phyloP scores from a whole-genome alignment of 2,888 invertebrate species.

The Tolmerus cingulatus region DNA sequence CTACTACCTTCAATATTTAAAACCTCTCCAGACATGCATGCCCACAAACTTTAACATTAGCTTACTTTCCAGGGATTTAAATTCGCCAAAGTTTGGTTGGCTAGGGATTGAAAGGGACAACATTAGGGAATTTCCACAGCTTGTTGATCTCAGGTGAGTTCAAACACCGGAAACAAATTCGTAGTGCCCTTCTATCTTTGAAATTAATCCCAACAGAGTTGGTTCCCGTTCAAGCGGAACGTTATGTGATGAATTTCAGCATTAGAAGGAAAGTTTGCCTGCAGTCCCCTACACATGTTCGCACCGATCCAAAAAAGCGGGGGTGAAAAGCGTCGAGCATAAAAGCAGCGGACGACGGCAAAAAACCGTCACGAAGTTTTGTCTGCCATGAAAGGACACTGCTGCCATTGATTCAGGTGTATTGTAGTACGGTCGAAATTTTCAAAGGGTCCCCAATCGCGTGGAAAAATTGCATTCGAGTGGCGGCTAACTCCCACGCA shows the following conservation, averaged over 20 bases:
- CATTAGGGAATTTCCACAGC: background rate
- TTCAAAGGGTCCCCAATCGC: conserved; percentile 28
- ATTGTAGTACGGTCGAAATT: background rate
- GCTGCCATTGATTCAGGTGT: conserved; percentile 3
- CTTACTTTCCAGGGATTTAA: background rate
- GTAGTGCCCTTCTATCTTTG: conserved; percentile 8
- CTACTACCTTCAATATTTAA: background rate
- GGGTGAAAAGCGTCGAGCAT: background rate
- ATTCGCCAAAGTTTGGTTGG: conserved; percentile 2
- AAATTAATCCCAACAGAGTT: conserved; percentile 18
- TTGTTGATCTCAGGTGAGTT: conserved; percentile 42
- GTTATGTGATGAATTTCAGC: background rate
- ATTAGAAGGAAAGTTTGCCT: background rate
- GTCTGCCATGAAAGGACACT: conserved; percentile 15
- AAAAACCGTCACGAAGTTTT: background rate
- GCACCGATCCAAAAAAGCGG: background rate
- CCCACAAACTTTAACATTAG: conserved; percentile 6
- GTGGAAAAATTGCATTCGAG: conserved; percentile 36
- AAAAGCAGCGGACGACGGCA: background rate
- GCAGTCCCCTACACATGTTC: background rate
- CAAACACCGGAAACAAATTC: conserved; percentile 39
- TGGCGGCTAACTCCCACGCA: background rate
- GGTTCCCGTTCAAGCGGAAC: background rate
- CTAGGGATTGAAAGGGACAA: background rate
- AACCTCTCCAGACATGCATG: background rate